Base-by-base conservation (phyloP, 2,797 vertebrate species). In the Semotilus atromaculatus region DNA sequence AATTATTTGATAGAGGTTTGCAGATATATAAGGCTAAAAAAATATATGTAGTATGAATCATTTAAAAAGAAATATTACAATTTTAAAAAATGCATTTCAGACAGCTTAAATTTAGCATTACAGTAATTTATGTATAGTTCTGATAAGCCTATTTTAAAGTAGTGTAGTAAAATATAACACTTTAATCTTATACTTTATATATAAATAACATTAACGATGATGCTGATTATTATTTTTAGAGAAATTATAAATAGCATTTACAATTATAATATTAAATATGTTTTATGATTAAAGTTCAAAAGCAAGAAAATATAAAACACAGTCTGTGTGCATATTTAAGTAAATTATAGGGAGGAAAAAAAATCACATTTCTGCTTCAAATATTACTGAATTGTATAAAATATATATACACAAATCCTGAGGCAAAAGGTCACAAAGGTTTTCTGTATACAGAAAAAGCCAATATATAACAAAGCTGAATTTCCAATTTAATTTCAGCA, bases 1-100 rank as follows among this genome's bases (percentile, higher is more conserved):
- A 66, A 21, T 66, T 53, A 51, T 74, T 13, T 45, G 14, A 81
- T 7, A 71, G 16, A 81, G 51, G 55, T 45, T 82, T 73, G 29
- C 13, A 73, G 40, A 81, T 81, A 45, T 45, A 45, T 45, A 14
- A 10, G 7, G 9, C 58, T 36, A 51, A 7, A 64, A 45, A 72
- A 18, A 21, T 55, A 64, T 18, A 6, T 62, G 13, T 29, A 16
- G 13, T 29, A 18, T 64, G 14, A 31, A 36, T 23, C 5, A 11
- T 36, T 55, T 36, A 34, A 23, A 23, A 11, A 75, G 0, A 55
- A 75, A n/a, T 14, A 11, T 75, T 40, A n/a, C 34, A 68, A 51
- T 53, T n/a, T 0, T 5, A 34, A 67, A 66, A 67, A 1, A 2
- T 51, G 29, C 21, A 70, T 55, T 68, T 53, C 31, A 80, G 4